Conservation (phyloP, 1,140 invertebrate genomes). For the Cydia amplana region DNA sequence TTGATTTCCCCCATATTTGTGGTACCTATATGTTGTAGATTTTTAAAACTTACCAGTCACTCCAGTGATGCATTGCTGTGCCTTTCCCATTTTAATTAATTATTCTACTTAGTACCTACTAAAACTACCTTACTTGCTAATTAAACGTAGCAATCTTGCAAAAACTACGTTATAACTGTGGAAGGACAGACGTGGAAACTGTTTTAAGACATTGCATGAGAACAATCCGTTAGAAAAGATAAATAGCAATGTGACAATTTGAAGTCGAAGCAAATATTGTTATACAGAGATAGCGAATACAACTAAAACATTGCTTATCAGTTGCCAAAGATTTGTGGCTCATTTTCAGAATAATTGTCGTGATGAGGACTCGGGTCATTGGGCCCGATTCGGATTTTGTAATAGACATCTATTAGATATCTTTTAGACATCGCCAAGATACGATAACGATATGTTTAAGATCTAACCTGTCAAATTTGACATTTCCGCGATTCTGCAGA, state of each 20-base stretch:
- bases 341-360: not conserved
- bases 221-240: not conserved
- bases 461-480: too few relatives aligned
- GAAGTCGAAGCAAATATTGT: slow-evolving; percentile 24
- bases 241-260: slow-evolving; percentile 6
- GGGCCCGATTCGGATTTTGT: too few relatives aligned
- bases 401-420: too few relatives aligned
- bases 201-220: slow-evolving; percentile 9
- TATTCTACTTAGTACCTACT: slow-evolving; percentile 46
- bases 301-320: slow-evolving; percentile 11
- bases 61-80: slow-evolving; percentile 39
- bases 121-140: slow-evolving; percentile 51
- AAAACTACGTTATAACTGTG: not conserved
- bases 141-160: slow-evolving; percentile 28
- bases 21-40: not conserved
- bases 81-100: slow-evolving; percentile 39
- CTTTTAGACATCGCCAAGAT: too few relatives aligned
- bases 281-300: slow-evolving; percentile 13
- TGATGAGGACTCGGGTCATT: too few relatives aligned
- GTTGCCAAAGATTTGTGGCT: slow-evolving; percentile 15
- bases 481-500: too few relatives aligned
- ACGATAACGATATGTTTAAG: too few relatives aligned
- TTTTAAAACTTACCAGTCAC: slow-evolving; percentile 42
- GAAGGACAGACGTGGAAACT: not conserved
- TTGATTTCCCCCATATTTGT: not conserved